phyloP scores from a whole-genome alignment of 2,888 invertebrate genomes.

The Sicus ferrugineus region DNA sequence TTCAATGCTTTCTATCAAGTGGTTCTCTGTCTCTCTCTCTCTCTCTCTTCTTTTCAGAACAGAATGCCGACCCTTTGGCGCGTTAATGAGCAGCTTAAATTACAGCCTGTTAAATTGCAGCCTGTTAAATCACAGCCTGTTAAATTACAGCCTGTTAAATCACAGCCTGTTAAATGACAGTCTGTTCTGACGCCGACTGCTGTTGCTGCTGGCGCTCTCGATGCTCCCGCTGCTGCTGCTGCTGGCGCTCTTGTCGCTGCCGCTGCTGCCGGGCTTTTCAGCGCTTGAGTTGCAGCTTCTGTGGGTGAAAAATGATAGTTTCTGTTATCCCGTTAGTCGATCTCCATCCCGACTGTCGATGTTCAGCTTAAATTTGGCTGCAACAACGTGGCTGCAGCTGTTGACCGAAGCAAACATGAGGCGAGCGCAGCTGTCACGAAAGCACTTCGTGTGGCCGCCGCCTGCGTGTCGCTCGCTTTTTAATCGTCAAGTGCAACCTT shows the following conservation, averaged over 20 bases:
- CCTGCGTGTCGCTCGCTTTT: background rate
- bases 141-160: too few species aligned
- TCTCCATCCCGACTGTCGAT: background rate
- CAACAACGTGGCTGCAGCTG: background rate
- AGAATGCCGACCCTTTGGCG: too few species aligned
- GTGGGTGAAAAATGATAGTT: background rate
- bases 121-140: too few species aligned
- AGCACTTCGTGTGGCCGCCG: background rate
- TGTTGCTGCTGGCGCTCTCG: background rate
- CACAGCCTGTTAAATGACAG: too few species aligned
- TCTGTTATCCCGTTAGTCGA: background rate
- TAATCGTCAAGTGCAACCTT: slow-evolving; percentile 3
- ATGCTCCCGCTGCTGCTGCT: background rate
- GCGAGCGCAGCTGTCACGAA: background rate
- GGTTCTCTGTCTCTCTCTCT: too few species aligned
- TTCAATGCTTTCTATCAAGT: too few species aligned
- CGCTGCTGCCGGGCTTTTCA: background rate
- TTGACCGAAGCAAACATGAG: background rate
- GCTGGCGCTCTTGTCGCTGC: background rate
- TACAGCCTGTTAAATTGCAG: too few species aligned
- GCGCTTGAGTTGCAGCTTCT: background rate
- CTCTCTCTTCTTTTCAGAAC: too few species aligned
- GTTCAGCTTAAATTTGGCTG: background rate
- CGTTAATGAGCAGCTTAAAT: too few species aligned
- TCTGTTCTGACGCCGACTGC: too few species aligned